Percentiles rank a stretch among this genome's conserved stretches.
Conservation (phyloP, 2,113 vertebrate genomes). For the Aegithalos caudatus region DNA sequence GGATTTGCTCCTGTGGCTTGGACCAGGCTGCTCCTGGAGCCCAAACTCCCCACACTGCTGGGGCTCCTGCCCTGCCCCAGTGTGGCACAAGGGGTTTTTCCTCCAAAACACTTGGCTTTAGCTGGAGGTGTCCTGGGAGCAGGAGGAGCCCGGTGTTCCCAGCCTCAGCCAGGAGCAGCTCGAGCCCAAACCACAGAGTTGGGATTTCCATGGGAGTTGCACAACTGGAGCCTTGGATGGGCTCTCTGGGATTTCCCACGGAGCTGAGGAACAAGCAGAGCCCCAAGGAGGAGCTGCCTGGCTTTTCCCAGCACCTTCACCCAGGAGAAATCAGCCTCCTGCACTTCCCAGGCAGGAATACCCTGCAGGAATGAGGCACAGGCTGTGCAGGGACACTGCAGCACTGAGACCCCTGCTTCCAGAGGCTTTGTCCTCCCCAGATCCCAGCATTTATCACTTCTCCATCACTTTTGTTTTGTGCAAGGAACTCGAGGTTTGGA, state of each 20-base stretch:
- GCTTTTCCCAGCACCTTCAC: not conserved
- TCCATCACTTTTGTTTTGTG: not conserved
- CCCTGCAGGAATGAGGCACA: accelerated
- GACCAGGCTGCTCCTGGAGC: not conserved
- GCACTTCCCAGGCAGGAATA: not conserved
- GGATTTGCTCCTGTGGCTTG: accelerated
- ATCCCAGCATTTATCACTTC: not conserved
- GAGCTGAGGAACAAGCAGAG: not conserved
- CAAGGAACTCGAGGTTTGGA: not conserved
- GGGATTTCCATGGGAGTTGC: not conserved
- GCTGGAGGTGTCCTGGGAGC: not conserved
- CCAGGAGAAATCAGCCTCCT: not conserved
- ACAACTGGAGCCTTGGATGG: not conserved
- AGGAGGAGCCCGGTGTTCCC: not conserved
- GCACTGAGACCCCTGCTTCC: not conserved
- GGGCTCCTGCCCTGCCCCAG: too few relatives aligned
- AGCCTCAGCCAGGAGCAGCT: not conserved
- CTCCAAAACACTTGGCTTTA: accelerated
- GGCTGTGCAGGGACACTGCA: not conserved
- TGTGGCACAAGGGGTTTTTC: too few relatives aligned
- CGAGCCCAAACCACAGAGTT: accelerated
- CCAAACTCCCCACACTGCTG: too few relatives aligned
- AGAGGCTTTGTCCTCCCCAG: too few relatives aligned
- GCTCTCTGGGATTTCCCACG: not conserved
- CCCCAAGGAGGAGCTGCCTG: not conserved